phyloP scores from a whole-genome alignment of 2,888 invertebrate genomes.

The Blera fallax region DNA sequence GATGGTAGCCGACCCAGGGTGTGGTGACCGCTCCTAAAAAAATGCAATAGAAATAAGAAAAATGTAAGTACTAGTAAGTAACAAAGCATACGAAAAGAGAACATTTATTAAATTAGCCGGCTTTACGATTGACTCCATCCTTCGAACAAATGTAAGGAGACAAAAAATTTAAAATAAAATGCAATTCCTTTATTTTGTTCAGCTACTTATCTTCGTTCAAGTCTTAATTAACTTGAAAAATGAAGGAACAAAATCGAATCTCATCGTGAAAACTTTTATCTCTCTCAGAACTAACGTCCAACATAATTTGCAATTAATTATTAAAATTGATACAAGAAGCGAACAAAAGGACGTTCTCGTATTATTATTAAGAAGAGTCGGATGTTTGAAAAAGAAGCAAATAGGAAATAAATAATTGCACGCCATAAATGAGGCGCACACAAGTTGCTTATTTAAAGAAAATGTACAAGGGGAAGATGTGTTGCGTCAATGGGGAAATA shows the following conservation, averaged over 20 bases:
- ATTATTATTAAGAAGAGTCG: background rate
- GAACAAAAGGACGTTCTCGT: background rate
- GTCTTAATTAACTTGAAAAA: background rate
- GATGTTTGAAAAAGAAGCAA: conserved; percentile 5
- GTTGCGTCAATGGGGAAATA: conserved; percentile 28
- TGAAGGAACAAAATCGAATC: background rate
- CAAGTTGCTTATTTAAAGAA: background rate
- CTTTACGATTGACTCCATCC: background rate
- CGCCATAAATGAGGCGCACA: background rate
- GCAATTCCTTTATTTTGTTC: background rate
- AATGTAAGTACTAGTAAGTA: background rate
- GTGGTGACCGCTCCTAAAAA: conserved; percentile 82
- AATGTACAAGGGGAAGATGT: background rate
- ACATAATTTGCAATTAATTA: conserved; percentile 36
- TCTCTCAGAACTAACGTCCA: background rate
- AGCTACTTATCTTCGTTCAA: background rate
- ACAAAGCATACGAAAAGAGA: background rate
- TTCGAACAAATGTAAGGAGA: background rate
- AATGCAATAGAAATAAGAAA: background rate
- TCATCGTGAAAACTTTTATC: background rate
- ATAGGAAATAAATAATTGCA: conserved; percentile 21
- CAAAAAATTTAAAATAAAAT: background rate
- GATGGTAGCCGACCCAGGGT: conserved; percentile 86
- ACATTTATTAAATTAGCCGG: background rate
- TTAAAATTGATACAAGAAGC: conserved; percentile 23